These are phyloP conservation scores for Enteromius radiatus DNA, from an alignment of 2,797 vertebrate genomes.

Conservation along the genomic window DNA sequence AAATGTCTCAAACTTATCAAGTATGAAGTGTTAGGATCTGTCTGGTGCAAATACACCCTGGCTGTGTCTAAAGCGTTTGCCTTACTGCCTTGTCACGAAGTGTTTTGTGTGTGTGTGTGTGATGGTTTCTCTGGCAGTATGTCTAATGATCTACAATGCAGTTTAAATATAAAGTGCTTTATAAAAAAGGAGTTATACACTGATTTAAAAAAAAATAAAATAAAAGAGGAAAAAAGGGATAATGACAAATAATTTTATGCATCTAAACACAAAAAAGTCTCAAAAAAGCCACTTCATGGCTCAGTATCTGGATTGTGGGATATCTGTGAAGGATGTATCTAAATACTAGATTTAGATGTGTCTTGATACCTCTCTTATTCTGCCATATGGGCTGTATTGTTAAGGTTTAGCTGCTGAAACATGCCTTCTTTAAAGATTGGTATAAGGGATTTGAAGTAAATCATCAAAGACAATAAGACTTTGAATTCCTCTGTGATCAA, in stretches of 20 bases:
- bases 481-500: background rate
- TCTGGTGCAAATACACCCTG: background rate
- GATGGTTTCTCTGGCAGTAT: background rate
- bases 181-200: background rate
- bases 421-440: background rate
- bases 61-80: background rate
- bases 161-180: background rate
- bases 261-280: background rate
- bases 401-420: background rate
- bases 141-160: background rate
- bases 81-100: background rate
- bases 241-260: background rate
- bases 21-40: background rate
- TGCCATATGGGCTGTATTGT: background rate
- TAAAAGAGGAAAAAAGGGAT: background rate
- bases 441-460: background rate
- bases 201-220: background rate
- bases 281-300: rapidly evolving
- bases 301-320: no score
- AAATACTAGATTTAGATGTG: background rate
- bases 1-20: slow-evolving; percentile 31
- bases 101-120: background rate
- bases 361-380: no score
- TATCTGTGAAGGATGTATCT: background rate
- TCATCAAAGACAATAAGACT: background rate